A percentile compares a stretch with the other conserved stretches of the same genome.
Conservation (phyloP, 1,140 invertebrate genomes). For the Aricia agestis region DNA sequence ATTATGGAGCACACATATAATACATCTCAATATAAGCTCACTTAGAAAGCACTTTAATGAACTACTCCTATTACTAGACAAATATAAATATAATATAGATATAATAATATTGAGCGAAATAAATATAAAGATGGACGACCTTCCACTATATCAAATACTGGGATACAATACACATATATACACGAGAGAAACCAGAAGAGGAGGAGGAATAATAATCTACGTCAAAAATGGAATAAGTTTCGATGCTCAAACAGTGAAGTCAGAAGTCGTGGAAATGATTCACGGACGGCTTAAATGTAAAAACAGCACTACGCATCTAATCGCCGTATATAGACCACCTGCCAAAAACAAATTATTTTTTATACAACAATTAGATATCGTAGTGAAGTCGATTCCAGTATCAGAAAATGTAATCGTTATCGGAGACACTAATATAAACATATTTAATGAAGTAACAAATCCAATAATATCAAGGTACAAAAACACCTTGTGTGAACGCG, state of each 20-base stretch:
- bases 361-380: slow-evolving; percentile 26
- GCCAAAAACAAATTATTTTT: slow-evolving; percentile 13
- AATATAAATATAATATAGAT: slow-evolving; percentile 21
- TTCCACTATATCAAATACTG: slow-evolving; percentile 26
- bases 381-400: slow-evolving; percentile 22
- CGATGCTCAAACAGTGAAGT: slow-evolving; percentile 14
- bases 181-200: slow-evolving; percentile 31
- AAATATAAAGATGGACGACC: slow-evolving; percentile 34
- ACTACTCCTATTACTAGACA: background rate
- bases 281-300: slow-evolving; percentile 14
- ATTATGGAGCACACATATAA: slow-evolving; percentile 18
- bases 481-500: slow-evolving; percentile 30
- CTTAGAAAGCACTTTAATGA: slow-evolving; percentile 33
- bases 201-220: slow-evolving; percentile 36
- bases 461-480: slow-evolving; percentile 21
- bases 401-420: slow-evolving; percentile 30
- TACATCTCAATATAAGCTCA: slow-evolving; percentile 36
- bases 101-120: slow-evolving; percentile 36
- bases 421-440: slow-evolving; percentile 34
- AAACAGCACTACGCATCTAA: slow-evolving; percentile 26
- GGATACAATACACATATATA: slow-evolving; percentile 28
- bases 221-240: slow-evolving; percentile 25
- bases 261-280: slow-evolving; percentile 15
- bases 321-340: slow-evolving; percentile 35
- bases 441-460: slow-evolving; percentile 10